Conservation (phyloP, 2,797 vertebrate genomes). For the Antennarius maculatus region DNA sequence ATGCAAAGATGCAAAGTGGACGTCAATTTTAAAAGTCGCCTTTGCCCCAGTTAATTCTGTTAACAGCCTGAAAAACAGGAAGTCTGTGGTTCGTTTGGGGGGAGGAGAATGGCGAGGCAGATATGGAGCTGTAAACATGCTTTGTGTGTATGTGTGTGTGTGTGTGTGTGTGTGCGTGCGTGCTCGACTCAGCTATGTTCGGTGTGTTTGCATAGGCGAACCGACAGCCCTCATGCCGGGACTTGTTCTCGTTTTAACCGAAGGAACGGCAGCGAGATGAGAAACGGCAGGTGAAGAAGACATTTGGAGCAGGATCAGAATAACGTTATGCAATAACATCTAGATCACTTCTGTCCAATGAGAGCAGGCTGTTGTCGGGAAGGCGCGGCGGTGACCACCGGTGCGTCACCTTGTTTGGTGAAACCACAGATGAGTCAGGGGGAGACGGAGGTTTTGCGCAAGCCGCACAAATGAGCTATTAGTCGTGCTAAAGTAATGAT, state of each 20-base stretch:
- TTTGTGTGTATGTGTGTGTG: too few species aligned
- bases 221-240: constrained; percentile 36
- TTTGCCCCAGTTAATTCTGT: constrained; percentile 12
- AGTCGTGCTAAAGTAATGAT: constrained; percentile 41
- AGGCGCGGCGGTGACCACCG: constrained; percentile 4
- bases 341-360: background rate
- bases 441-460: background rate
- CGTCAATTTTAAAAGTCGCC: background rate
- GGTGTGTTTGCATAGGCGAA: constrained; percentile 16
- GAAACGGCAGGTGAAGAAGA: constrained; percentile 13
- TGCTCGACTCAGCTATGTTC: constrained; percentile 18
- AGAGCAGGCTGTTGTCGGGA: constrained; percentile 17
- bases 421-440: constrained; percentile 52
- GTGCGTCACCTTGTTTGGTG: constrained; percentile 49
- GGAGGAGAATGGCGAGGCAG: constrained; percentile 47
- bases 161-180: too few species aligned
- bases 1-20: background rate
- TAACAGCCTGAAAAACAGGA: constrained; percentile 62
- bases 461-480: constrained; percentile 27
- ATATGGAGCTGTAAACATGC: constrained; percentile 69
- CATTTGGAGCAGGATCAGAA: constrained; percentile 3
- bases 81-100: constrained; percentile 57
- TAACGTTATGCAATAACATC: constrained; percentile 12
- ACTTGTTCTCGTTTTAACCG: constrained; percentile 48
- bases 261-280: background rate